A percentile compares a stretch with the other conserved stretches of the same genome.
These are phyloP conservation scores for Sylvia atricapilla DNA, from an alignment of 2,113 vertebrate species.

Conservation along the genomic window DNA sequence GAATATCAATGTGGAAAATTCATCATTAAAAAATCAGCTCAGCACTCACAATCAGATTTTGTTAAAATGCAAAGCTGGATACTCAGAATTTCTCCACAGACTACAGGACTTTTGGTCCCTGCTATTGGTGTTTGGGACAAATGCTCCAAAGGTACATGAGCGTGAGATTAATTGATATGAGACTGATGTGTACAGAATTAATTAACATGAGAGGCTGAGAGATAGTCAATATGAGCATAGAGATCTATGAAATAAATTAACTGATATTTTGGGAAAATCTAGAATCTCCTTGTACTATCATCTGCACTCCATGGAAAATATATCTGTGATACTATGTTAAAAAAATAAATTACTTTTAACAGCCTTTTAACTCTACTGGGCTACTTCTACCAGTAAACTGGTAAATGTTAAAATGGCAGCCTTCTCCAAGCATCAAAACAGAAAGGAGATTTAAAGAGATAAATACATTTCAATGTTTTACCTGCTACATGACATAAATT, in stretches of 20 bases:
- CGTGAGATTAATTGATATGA: neutral
- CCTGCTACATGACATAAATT: neutral
- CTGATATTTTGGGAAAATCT: neutral
- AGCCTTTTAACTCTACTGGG: neutral
- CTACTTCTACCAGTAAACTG: neutral
- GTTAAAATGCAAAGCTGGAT: neutral
- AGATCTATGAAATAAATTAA: neutral
- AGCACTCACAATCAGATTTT: neutral
- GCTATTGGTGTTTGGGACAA: neutral
- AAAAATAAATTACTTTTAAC: neutral
- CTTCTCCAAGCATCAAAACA: neutral
- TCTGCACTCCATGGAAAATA: neutral
- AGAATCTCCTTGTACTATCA: neutral
- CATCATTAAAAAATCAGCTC: neutral
- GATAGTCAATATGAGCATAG: neutral
- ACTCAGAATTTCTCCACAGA: neutral
- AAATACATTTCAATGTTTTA: neutral
- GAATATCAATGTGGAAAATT: neutral
- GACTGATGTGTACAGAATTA: constrained; percentile 1
- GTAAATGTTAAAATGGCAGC: neutral
- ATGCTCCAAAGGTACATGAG: neutral
- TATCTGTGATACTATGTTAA: neutral
- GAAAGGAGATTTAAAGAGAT: neutral
- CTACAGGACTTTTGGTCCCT: neutral
- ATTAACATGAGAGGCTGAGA: constrained; percentile 7